These are phyloP conservation scores for Gracilinanus agilis DNA, from an alignment of 2,113 vertebrate species.

Conservation along the genomic window DNA sequence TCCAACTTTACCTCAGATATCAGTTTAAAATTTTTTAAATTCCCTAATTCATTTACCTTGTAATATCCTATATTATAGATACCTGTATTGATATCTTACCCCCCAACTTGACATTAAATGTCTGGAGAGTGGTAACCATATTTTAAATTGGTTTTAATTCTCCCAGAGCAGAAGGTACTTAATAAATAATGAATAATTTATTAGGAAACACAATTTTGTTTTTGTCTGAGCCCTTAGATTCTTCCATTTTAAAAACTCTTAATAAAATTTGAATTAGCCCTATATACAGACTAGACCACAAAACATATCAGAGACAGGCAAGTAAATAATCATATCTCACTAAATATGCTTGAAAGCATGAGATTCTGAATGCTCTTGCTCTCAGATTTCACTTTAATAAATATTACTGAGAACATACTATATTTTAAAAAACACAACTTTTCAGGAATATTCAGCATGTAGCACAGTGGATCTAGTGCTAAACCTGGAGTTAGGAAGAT, in stretches of 20 bases:
- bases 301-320: not conserved
- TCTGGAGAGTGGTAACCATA: not conserved
- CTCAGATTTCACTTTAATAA: not conserved
- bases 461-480: not conserved
- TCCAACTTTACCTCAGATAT: not conserved
- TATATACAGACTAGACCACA: not conserved
- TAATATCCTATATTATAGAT: not conserved
- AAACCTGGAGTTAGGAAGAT: no score
- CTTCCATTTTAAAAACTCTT: not conserved
- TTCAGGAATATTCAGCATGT: not conserved
- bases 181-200: not conserved
- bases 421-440: not conserved
- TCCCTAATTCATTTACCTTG: not conserved
- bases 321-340: not conserved
- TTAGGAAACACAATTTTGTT: not conserved
- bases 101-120: not conserved
- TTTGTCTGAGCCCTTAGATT: not conserved
- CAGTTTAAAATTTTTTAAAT: not conserved
- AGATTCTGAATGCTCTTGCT: not conserved
- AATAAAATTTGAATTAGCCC: not conserved
- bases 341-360: not conserved
- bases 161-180: not conserved
- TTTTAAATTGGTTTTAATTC: not conserved
- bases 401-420: not conserved
- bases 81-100: not conserved